A percentile compares a stretch with the other conserved stretches of the same genome.
These are phyloP conservation scores for Tretioscincus oriximinensis DNA, from an alignment of 2,113 vertebrate genomes.

Conservation along the genomic window DNA sequence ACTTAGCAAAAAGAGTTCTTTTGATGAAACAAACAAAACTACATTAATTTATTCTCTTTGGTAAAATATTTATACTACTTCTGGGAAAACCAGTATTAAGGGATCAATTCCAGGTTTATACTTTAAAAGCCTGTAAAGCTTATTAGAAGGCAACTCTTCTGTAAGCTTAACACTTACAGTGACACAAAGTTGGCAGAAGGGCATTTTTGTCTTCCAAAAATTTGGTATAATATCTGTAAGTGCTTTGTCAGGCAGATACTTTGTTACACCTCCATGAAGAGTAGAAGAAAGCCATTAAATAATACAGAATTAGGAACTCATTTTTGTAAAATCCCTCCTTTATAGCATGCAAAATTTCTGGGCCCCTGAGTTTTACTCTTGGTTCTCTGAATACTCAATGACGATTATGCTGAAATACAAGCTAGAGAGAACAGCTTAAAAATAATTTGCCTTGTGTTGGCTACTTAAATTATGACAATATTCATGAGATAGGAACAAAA, in stretches of 20 bases:
- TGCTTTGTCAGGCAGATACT: not conserved
- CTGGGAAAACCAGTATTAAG: not conserved
- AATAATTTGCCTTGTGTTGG: not conserved
- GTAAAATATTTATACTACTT: slow-evolving; percentile 18
- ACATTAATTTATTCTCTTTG: slow-evolving; percentile 20
- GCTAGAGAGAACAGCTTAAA: slow-evolving; percentile 11
- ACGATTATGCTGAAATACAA: not conserved
- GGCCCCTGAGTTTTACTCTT: not conserved
- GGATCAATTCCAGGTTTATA: slow-evolving; percentile 26
- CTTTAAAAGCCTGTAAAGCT: not conserved
- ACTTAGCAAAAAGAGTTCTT: not conserved
- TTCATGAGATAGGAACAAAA: too few relatives aligned
- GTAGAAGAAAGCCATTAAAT: not conserved
- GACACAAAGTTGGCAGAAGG: slow-evolving; percentile 18
- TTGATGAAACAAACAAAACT: slow-evolving; percentile 1
- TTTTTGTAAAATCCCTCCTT: not conserved
- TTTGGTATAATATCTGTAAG: not conserved
- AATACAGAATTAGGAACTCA: slow-evolving; percentile 10
- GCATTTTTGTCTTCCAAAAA: not conserved
- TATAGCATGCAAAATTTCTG: not conserved
- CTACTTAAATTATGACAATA: not conserved
- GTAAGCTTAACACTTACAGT: not conserved
- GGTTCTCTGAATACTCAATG: not conserved
- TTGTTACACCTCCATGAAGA: not conserved
- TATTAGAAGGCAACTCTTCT: not conserved